Base-by-base conservation (phyloP, 2,888 invertebrate genomes). In the Drosophila anomalata region DNA sequence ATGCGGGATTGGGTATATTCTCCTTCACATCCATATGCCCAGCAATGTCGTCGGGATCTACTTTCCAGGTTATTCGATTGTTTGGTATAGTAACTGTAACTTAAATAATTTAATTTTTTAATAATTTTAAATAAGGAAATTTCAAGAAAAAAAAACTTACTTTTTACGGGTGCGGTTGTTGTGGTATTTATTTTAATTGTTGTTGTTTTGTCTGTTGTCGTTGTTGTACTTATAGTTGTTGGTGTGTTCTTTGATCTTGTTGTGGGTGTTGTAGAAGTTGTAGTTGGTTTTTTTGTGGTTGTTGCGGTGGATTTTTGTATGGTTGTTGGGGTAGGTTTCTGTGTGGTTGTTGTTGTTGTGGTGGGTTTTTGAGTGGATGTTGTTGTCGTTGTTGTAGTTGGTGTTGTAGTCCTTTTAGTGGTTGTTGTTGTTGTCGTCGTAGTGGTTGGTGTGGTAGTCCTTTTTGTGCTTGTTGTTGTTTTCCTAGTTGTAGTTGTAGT, bases 11-110 rank as follows among this genome's bases (percentile, higher is more conserved):
- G 11, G 73, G 52, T 11, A 53, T 17, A 8, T 24, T 56, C 1
- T 31, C 48, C 11, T 31, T n/a, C 8, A 31, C 9, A 7, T 55
- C 63, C 33, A 24, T 66, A 1, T 63, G 54, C 0, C 76, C 81
- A 6, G 54, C 57, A 4, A 82, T 55, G 2, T 71, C 73, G 1
- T 73, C 17, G 1, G 70, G 54, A 26, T n/a, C 31, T 3, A 88
- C 72, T 4, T 65, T 26, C 79, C 78, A 77, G 14, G 46, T 71
- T 7, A 73, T 36, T 3, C 41, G 20, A 9, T 26, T 33, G 29
- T 46, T 31, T 0, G 36, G n/a, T 2, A 14, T 36, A 36, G n/a
- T n/a, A n/a, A 36, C 36, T 36, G n/a, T n/a, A 36, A 14, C n/a
- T 7, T 14, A 2, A 36, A 9, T 33, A 33, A 11, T 33, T 33